Evolutionary conservation across 92 coral and sea anemone genomes (phyloP).

Genomic region (Epizoanthus illoricatus): DNA sequence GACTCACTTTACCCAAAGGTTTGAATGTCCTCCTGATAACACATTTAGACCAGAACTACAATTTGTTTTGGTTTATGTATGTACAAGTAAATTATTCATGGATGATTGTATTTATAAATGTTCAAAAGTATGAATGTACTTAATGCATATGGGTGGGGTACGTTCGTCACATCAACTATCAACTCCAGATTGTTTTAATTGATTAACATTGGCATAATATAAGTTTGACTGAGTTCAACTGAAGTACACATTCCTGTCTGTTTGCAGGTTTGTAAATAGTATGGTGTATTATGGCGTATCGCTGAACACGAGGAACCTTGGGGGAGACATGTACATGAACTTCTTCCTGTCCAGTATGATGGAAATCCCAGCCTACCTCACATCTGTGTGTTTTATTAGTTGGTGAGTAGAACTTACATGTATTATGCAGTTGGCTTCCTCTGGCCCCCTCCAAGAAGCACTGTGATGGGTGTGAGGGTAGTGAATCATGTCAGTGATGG

Average conservation of each 20-base stretch:
- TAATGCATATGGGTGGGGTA: no score
- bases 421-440: neutral
- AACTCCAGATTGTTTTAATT: neutral
- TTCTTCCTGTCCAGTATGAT: slow-evolving; percentile 90
- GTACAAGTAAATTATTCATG: no score
- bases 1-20: no score
- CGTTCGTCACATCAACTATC: no score
- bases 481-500: no score
- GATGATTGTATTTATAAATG: no score
- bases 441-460: neutral
- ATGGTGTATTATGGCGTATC: slow-evolving; percentile 94
- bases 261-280: slow-evolving; percentile 87
- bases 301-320: slow-evolving; percentile 81
- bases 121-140: no score
- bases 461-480: no score
- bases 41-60: no score
- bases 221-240: neutral
- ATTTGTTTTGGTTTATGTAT: no score
- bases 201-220: neutral
- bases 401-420: slow-evolving; percentile 62
- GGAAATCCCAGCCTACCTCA: slow-evolving; percentile 92
- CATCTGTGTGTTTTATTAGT: slow-evolving; percentile 77
- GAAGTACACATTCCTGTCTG: neutral
- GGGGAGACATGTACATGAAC: slow-evolving; percentile 91
- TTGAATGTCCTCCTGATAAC: no score